Evolutionary conservation across 2,113 vertebrate genomes (phyloP), one percentile per base, ranked within the genome.

Genomic region (Sander vitreus): DNA sequence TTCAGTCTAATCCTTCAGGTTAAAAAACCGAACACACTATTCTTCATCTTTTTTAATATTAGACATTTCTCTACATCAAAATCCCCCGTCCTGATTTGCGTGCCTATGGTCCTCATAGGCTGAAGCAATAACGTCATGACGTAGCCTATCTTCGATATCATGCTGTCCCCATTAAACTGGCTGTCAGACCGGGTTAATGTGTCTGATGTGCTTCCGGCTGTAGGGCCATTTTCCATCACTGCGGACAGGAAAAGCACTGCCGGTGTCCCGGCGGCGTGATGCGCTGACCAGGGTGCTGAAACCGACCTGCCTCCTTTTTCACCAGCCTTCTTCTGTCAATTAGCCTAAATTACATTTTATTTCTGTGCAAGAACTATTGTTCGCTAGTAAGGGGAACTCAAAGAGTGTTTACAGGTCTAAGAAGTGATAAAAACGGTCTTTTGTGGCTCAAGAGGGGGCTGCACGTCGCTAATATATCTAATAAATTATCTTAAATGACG

Each of bases 281-380:
- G 81, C 76, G 73, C 91, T 89, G 89, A 78, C 89, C 87, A 18
- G 9, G 80, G 84, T 89, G 71, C 89, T 89, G 87, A 91, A 88
- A 66, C n/a, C 13, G 55, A 73, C 23, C 58, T 18, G 8, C 64
- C n/a, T 59, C 30, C 21, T 47, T 36, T 47, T 6, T 2, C 33
- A 5, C 60, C n/a, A 36, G 65, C n/a, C 51, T 25, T 19, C 59
- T 15, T 16, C 51, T 6, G 4, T 21, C 15, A 1, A 6, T 27
- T 39, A 39, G 39, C 39, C 39, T 39, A 43, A 11, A 11, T 43
- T 3, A 43, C 39, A 11, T 11, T 11, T 43, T 43, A 23, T 54
- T 23, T 25, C 11, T 43, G n/a, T 19, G 36, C 14, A 6, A 10
- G 0, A 48, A 30, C n/a, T 18, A 9, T 4, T 7, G 23, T 50